Conservation (phyloP, 2,888 invertebrate species). For the Epinotia brunnichana region DNA sequence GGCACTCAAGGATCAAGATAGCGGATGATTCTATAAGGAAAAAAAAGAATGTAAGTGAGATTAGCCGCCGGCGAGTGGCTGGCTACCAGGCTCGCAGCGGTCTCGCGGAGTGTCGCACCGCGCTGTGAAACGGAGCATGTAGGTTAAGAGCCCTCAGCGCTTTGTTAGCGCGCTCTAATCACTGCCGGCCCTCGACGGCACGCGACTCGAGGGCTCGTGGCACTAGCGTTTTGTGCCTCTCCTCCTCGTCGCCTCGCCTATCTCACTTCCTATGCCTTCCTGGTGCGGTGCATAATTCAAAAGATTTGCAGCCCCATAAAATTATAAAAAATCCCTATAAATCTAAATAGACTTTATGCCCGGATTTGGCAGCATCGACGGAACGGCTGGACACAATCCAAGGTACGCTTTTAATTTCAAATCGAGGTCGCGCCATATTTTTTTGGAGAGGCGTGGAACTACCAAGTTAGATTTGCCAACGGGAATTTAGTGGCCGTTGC, state of each 20-base stretch:
- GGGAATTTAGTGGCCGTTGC: conserved; percentile 48
- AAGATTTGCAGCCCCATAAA: conserved; percentile 27
- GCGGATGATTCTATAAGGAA: conserved; percentile 38
- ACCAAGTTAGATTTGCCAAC: conserved; percentile 51
- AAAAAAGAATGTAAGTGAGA: conserved; percentile 55
- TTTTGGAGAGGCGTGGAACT: conserved; percentile 53
- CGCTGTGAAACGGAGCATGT: conserved; percentile 81
- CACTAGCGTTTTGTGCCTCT: conserved; percentile 80
- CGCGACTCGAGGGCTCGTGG: conserved; percentile 74
- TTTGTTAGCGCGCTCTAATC: conserved; percentile 84
- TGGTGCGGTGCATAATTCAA: conserved; percentile 55
- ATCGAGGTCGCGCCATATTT: conserved; percentile 54
- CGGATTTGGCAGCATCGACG: conserved; percentile 59
- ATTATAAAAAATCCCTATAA: conserved; percentile 50
- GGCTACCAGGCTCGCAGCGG: conserved; percentile 69
- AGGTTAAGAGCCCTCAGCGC: conserved; percentile 80
- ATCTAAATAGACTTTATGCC: conserved; percentile 61
- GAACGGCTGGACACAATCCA: conserved; percentile 64
- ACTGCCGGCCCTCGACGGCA: conserved; percentile 77
- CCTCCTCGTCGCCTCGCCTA: conserved; percentile 65
- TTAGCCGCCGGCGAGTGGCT: conserved; percentile 64
- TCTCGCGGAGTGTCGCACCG: conserved; percentile 70
- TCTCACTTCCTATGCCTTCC: conserved; percentile 60
- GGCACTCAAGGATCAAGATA: conserved; percentile 39
- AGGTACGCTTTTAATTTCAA: conserved; percentile 63